Evolutionary conservation across 1,140 invertebrate genomes (phyloP), one percentile per base, ranked within the genome.

Genomic region (Theocolax elegans): DNA sequence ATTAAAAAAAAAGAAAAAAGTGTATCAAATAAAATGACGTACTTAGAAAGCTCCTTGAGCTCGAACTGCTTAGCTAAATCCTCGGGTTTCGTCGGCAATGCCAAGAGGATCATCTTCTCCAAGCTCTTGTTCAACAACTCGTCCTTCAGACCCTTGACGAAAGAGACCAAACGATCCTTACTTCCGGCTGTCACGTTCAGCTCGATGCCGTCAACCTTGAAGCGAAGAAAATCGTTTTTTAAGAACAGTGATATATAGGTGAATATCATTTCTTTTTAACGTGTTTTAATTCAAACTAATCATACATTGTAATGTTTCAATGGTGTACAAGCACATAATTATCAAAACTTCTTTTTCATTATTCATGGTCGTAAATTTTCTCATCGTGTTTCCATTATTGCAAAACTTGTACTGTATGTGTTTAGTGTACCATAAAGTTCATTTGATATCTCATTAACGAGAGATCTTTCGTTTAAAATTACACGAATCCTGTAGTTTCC

Each of bases 1-100:
- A 38, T 38, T 53, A 27, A 46, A 3, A 60, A 25, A 48, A 21
- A 27, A 1, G 66, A 19, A 25, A 46, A 49, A 49, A 49, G 31
- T 35, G 13, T 35, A 2, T 35, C 9, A 64, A 46, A 65, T 35
- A 60, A 1, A 1, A 6, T 60, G 38, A 75, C 84, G 82, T 79
- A 86, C 84, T 90, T 90, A 17, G 88, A 81, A 51, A 93, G 77
- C 44, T 84, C 81, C 72, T 91, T 90, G 48, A 93, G 82, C 75
- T 92, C 90, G 75, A 90, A 92, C 73, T 90, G 90, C 80, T 92
- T 92, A 1, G 90, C 91, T 53, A 93, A 77, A 2, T 89, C 81
- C 72, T 91, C 90, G 2, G 90, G 83, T 78, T 89, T 87, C 0
- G 87, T 80, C 15, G 91, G 91, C 35, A 93, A 78, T 0, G 88